Percentiles rank a stretch among this genome's conserved stretches.
These are phyloP conservation scores for Augochlorella aurata DNA, from an alignment of 2,888 invertebrate genomes.

Conservation along the genomic window DNA sequence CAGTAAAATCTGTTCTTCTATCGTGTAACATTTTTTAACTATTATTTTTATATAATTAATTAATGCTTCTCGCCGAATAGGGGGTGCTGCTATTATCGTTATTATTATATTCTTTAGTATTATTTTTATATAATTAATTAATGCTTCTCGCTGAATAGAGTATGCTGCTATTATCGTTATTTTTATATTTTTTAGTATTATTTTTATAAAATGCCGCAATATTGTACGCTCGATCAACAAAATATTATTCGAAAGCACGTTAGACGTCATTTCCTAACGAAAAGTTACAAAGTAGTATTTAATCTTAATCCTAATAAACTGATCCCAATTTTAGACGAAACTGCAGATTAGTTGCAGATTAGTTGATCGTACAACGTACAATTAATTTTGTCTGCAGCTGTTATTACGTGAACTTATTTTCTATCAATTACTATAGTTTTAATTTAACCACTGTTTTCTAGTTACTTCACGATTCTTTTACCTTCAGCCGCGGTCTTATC, in stretches of 20 bases:
- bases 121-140: background rate
- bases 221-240: too few relatives aligned
- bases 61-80: too few relatives aligned
- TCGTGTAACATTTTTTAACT: background rate
- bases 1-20: background rate
- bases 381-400: background rate
- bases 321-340: too few relatives aligned
- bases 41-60: too few relatives aligned
- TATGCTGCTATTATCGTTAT: background rate
- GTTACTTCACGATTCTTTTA: background rate
- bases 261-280: too few relatives aligned
- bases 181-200: background rate
- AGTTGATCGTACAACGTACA: too few relatives aligned
- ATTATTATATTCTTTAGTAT: too few relatives aligned
- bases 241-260: too few relatives aligned
- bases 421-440: background rate
- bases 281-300: too few relatives aligned
- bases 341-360: too few relatives aligned
- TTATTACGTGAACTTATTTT: background rate
- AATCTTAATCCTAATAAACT: too few relatives aligned
- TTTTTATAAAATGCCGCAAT: background rate
- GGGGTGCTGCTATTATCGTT: too few relatives aligned
- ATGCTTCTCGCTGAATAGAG: background rate
- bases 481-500: background rate
- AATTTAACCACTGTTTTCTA: background rate